These are phyloP conservation scores for Drosophila prosaltans DNA, from an alignment of 1,140 invertebrate species.

Conservation along the genomic window DNA sequence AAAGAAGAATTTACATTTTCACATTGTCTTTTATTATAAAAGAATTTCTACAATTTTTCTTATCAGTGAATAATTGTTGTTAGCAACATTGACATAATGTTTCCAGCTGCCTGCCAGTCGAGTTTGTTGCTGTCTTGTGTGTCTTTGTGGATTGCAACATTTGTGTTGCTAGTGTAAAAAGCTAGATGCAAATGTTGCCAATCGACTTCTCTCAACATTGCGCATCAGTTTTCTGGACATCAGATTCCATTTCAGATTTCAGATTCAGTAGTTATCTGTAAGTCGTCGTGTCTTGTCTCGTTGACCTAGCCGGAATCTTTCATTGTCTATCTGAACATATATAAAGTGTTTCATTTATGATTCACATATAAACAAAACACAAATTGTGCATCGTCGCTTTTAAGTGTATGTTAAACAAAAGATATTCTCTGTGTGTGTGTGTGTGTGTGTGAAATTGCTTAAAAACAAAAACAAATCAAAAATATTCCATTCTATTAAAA, in stretches of 20 bases:
- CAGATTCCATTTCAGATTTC: constrained; percentile 52
- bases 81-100: constrained; percentile 27
- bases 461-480: too few relatives aligned
- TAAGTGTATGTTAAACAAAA: constrained; percentile 4
- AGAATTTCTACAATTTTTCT: too few relatives aligned
- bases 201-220: constrained; percentile 47
- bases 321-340: constrained; percentile 3
- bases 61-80: background rate
- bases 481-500: too few relatives aligned
- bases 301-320: constrained; percentile 10
- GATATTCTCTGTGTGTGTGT: background rate
- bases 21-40: background rate
- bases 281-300: constrained; percentile 60
- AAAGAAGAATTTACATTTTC: background rate
- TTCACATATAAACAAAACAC: constrained; percentile 41
- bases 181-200: constrained; percentile 34
- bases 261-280: constrained; percentile 76
- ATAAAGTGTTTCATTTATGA: constrained; percentile 16
- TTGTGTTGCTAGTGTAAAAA: constrained; percentile 51
- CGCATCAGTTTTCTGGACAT: constrained; percentile 57
- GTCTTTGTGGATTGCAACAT: constrained; percentile 56
- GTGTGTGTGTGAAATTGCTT: too few relatives aligned
- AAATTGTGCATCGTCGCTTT: constrained; percentile 2
- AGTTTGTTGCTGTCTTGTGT: constrained; percentile 6
- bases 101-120: constrained; percentile 8